Evolutionary conservation across 2,797 vertebrate genomes (phyloP).

Genomic region (Poeciliopsis turneri): DNA sequence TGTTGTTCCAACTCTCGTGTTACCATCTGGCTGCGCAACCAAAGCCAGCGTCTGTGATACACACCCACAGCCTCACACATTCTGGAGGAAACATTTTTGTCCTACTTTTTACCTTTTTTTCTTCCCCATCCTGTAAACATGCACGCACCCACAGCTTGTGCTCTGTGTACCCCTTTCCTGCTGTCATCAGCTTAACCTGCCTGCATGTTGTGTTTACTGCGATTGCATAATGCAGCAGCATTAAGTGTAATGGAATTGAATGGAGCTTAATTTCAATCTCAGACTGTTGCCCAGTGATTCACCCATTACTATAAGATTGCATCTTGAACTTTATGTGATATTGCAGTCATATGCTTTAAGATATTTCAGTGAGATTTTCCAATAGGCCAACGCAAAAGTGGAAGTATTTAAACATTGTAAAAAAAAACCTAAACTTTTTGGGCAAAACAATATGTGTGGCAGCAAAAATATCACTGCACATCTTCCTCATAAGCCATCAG

Average conservation of each 20-base stretch:
- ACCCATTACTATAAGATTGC: neutral
- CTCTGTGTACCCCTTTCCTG: slow-evolving; percentile 27
- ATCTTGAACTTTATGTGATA: neutral
- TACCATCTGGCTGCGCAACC: slow-evolving; percentile 70
- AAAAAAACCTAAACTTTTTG: neutral
- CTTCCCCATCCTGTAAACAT: slow-evolving; percentile 29
- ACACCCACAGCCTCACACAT: slow-evolving; percentile 35
- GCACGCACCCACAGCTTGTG: slow-evolving; percentile 44
- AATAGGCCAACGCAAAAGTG: neutral
- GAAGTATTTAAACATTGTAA: neutral
- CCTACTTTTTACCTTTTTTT: slow-evolving; percentile 53
- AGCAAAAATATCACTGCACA: neutral
- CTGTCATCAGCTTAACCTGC: slow-evolving; percentile 65
- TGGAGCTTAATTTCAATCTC: slow-evolving; percentile 25
- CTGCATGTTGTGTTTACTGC: slow-evolving; percentile 18
- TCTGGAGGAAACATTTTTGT: slow-evolving; percentile 42
- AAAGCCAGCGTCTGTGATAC: slow-evolving; percentile 55
- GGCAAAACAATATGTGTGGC: neutral
- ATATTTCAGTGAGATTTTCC: neutral
- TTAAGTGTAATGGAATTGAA: slow-evolving; percentile 50
- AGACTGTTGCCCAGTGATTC: neutral
- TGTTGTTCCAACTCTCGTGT: slow-evolving; percentile 59
- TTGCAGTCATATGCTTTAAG: neutral
- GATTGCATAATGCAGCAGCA: slow-evolving; percentile 42
- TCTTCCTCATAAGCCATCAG: neutral